Conservation (phyloP, 2,888 invertebrate species). For the Phymatocera aterrima region DNA sequence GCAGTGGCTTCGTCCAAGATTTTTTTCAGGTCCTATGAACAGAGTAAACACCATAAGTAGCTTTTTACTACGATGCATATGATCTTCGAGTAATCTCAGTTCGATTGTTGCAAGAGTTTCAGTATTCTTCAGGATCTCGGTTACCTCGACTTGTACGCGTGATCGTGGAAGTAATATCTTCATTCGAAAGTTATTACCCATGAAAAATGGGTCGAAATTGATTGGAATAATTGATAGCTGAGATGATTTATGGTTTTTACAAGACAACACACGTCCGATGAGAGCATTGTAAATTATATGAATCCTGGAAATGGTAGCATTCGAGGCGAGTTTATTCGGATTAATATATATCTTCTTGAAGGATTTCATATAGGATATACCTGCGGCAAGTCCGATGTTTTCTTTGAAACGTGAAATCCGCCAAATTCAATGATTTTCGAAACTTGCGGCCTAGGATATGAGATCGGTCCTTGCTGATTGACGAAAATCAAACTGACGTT, state of each 20-base stretch:
- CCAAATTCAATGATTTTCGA: slow-evolving; percentile 54
- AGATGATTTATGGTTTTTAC: too few species aligned
- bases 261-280: too few species aligned
- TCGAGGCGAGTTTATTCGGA: too few species aligned
- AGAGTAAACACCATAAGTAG: neutral
- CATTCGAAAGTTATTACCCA: too few species aligned
- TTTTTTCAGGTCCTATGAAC: slow-evolving; percentile 60
- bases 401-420: slow-evolving; percentile 50
- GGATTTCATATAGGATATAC: slow-evolving; percentile 44
- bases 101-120: too few species aligned
- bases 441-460: slow-evolving; percentile 53
- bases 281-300: too few species aligned
- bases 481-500: slow-evolving; percentile 56
- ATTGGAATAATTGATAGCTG: neutral
- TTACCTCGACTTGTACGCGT: too few species aligned
- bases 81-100: too few species aligned
- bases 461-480: slow-evolving; percentile 56
- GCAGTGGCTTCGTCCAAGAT: slow-evolving; percentile 73
- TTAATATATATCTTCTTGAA: too few species aligned
- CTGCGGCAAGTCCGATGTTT: slow-evolving; percentile 50
- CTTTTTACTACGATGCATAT: neutral
- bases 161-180: too few species aligned
- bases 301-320: too few species aligned
- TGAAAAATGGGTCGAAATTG: neutral
- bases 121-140: too few species aligned